These are phyloP conservation scores for Hymenochirus boettgeri DNA, from an alignment of 2,113 vertebrate genomes.

Conservation along the genomic window DNA sequence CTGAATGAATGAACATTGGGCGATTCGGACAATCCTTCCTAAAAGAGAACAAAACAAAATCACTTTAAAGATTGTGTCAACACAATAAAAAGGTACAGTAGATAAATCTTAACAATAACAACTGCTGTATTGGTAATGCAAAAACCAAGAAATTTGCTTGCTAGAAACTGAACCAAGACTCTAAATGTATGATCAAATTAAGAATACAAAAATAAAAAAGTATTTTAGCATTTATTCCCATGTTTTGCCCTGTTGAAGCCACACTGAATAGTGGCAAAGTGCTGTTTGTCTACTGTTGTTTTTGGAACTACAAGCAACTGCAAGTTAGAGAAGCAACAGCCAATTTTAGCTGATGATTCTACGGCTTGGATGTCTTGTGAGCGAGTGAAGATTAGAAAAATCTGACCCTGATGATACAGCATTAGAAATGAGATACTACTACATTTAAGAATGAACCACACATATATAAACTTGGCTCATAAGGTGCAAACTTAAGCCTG, in stretches of 20 bases:
- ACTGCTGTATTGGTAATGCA: no score
- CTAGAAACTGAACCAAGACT: no score
- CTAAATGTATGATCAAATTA: no score
- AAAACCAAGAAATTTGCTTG: no score
- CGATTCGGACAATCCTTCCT: constrained; percentile 72
- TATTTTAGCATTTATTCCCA: no score
- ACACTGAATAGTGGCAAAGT: no score
- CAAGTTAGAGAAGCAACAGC: constrained; percentile 14
- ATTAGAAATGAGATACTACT: constrained; percentile 36
- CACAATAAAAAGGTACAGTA: not conserved
- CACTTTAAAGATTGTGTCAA: not conserved
- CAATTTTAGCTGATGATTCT: constrained; percentile 27
- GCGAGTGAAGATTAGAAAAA: constrained; percentile 30
- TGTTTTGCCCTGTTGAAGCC: not conserved
- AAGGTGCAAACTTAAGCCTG: constrained; percentile 23
- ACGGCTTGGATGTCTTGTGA: constrained; percentile 25
- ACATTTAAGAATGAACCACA: constrained; percentile 29
- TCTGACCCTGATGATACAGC: constrained; percentile 21
- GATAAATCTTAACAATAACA: no score
- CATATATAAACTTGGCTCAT: constrained; percentile 41
- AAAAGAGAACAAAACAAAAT: constrained; percentile 19
- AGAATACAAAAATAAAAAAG: constrained; percentile 3
- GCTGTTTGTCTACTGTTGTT: no score
- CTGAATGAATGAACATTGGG: constrained; percentile 75
- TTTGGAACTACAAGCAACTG: constrained; percentile 15